phyloP scores from a whole-genome alignment of 2,888 invertebrate genomes.

The Ditylenchus weischeri region DNA sequence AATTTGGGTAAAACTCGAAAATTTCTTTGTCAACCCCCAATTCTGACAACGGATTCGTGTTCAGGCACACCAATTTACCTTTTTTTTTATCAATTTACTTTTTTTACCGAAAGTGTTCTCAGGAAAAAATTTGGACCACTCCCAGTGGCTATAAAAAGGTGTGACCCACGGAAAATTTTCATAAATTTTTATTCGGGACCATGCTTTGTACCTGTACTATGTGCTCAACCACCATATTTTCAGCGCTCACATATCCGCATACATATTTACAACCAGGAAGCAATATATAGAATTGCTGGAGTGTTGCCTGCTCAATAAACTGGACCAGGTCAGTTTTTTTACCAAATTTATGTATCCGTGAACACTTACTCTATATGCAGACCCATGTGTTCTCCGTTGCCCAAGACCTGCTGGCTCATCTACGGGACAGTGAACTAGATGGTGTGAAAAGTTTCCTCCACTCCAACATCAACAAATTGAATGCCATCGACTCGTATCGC shows the following conservation, averaged over 20 bases:
- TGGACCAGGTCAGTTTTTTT: constrained; percentile 14
- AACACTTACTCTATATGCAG: constrained; percentile 8
- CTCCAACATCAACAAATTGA: constrained; percentile 13
- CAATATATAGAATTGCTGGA: constrained; percentile 30
- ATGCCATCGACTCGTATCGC: constrained; percentile 12
- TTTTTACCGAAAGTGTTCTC: no score
- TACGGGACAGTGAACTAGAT: constrained; percentile 23
- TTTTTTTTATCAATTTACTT: no score
- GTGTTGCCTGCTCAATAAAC: constrained; percentile 28
- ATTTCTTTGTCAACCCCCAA: no score
- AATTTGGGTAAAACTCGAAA: no score
- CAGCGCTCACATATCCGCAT: constrained; percentile 35
- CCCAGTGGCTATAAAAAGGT: no score
- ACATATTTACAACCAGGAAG: constrained; percentile 32
- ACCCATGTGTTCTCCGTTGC: constrained; percentile 26
- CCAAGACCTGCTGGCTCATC: constrained; percentile 21
- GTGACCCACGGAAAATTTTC: no score
- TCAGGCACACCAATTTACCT: no score
- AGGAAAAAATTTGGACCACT: no score
- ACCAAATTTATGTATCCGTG: neutral
- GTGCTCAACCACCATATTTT: neutral
- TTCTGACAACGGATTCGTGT: no score
- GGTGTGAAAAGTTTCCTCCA: constrained; percentile 18
- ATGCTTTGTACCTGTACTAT: no score
- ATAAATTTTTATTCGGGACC: no score